Conservation (phyloP, 2,797 vertebrate genomes). For the Oophaga sylvatica region DNA sequence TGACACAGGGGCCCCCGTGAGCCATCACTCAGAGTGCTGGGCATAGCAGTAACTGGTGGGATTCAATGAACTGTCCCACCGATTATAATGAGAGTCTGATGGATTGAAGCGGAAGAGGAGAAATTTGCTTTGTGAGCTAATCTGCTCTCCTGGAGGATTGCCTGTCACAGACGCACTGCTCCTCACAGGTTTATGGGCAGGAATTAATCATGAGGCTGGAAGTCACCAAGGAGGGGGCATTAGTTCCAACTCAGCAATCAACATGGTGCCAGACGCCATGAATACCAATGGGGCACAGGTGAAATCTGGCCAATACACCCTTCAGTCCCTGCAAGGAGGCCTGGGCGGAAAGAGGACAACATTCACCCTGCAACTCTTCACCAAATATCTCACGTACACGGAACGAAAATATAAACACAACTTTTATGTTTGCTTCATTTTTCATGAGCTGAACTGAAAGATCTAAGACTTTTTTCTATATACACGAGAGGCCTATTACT, state of each 20-base stretch:
- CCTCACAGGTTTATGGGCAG: slow-evolving; percentile 54
- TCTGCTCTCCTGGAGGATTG: slow-evolving; percentile 54
- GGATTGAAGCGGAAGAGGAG: slow-evolving; percentile 36
- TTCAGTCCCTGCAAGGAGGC: background rate
- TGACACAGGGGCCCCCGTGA: background rate
- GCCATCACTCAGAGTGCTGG: slow-evolving; percentile 41
- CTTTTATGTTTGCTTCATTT: too few relatives aligned
- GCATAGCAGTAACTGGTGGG: background rate
- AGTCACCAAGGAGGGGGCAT: background rate
- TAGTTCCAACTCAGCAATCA: slow-evolving; percentile 44
- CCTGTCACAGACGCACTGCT: slow-evolving; percentile 22
- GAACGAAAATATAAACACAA: too few relatives aligned
- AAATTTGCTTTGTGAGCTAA: slow-evolving; percentile 60
- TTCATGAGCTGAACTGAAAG: too few relatives aligned
- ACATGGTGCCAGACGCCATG: slow-evolving; percentile 18
- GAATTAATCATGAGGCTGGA: slow-evolving; percentile 64
- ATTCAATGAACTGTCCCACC: slow-evolving; percentile 38
- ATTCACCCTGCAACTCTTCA: background rate
- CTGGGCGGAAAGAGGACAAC: too few relatives aligned
- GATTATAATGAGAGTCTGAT: slow-evolving; percentile 56
- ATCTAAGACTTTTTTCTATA: too few relatives aligned
- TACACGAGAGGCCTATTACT: too few relatives aligned
- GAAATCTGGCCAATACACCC: background rate
- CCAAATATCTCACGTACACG: too few relatives aligned
- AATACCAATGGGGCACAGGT: slow-evolving; percentile 26